Base-by-base conservation (phyloP, 2,888 invertebrate genomes). In the Ceratothoa steindachneri region DNA sequence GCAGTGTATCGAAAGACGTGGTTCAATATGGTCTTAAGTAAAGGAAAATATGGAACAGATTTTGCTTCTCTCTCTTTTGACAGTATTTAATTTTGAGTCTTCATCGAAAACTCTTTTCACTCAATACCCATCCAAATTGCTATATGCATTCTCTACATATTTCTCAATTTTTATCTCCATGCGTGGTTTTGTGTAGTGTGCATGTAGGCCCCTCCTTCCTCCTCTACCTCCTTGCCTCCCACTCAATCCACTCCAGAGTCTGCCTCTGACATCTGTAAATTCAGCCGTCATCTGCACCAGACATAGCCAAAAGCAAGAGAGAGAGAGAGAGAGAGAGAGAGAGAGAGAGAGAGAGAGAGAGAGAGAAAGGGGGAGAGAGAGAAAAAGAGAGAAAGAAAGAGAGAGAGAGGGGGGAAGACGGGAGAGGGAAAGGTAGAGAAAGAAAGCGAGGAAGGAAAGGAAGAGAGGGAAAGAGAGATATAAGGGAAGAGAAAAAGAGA, bases 161-260 rank as follows among this genome's bases (percentile, higher is more conserved):
- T n/a, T n/a, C n/a, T n/a, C n/a, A n/a, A n/a, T n/a, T n/a, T n/a
- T n/a, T n/a, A n/a, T n/a, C n/a, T n/a, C n/a, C n/a, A n/a, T n/a
- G n/a, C n/a, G n/a, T n/a, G n/a, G n/a, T n/a, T n/a, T n/a, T n/a
- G n/a, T n/a, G n/a, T n/a, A n/a, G 27, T 55, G 27, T 60, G 60
- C 19, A 24, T 60, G 52, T 51, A 19, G 19, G 19, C 52, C 15
- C 19, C 19, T 24, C 60, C 60, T 22, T 55, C 27, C 22, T 60
- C 24, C 60, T 60, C 22, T 24, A 24, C 60, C 60, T 60, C 60
- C 60, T 60, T 60, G 22, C n/a, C 60, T 24, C 60, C 60, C 60
- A 60, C 60, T 60, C 60, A 60, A 60, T 60, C 60, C 60, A 15
- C 60, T 60, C 60, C 60, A 60, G 60, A 60, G 60, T 60, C 60